These are phyloP conservation scores for Merodon equestris DNA, from an alignment of 2,888 invertebrate genomes.

Conservation along the genomic window DNA sequence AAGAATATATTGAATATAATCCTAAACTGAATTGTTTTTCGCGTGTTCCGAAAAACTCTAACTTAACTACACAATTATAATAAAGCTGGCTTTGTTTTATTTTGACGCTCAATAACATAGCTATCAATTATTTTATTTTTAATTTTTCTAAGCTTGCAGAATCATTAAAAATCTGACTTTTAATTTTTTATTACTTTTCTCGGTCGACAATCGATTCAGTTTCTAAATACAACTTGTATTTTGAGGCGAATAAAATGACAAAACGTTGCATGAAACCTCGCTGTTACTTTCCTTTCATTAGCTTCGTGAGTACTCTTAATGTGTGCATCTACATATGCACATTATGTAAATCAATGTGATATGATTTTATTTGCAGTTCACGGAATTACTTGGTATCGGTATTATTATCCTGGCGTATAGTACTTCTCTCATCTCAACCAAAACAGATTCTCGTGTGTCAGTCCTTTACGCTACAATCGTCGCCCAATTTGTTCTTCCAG, in stretches of 20 bases:
- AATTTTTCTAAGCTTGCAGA: no score
- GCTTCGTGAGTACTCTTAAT: not conserved
- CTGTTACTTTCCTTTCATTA: slow-evolving; percentile 19
- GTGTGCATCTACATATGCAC: not conserved
- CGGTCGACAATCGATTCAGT: not conserved
- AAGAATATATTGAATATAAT: no score
- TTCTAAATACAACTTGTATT: not conserved
- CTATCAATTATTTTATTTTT: no score
- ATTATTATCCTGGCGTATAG: not conserved
- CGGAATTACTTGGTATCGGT: not conserved
- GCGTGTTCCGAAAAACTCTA: no score
- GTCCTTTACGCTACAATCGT: not conserved
- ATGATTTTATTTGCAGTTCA: slow-evolving; percentile 12
- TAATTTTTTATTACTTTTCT: no score
- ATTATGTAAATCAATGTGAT: not conserved
- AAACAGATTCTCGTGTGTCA: not conserved
- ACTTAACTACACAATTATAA: no score
- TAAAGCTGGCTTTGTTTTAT: no score
- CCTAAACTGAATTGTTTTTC: no score
- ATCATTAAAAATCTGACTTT: no score
- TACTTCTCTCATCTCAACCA: not conserved
- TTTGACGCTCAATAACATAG: no score
- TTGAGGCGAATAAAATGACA: not conserved
- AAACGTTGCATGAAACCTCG: slow-evolving; percentile 15
- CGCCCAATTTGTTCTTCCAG: slow-evolving; percentile 9